A percentile compares a stretch with the other conserved stretches of the same genome.
phyloP scores from a whole-genome alignment of 53 echinoderm and acorn worm genomes.

The Arbacia lixula region DNA sequence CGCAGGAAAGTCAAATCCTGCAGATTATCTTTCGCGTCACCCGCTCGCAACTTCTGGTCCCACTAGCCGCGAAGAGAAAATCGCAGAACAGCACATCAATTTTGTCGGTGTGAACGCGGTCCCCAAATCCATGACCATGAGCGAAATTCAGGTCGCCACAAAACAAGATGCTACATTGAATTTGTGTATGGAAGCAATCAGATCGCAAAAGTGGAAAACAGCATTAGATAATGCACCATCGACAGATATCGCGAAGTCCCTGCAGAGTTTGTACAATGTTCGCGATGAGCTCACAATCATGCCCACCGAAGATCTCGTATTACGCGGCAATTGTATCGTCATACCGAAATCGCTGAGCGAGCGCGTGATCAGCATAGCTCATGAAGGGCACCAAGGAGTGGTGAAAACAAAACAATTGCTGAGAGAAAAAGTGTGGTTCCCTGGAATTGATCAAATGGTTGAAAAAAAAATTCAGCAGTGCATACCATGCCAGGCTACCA shows the following conservation, averaged over 20 bases:
- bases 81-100: slow-evolving; percentile 59
- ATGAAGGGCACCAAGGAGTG: slow-evolving; percentile 81
- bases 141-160: slow-evolving; percentile 11
- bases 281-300: slow-evolving; percentile 59
- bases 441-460: slow-evolving; percentile 62
- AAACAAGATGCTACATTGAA: not conserved
- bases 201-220: slow-evolving; percentile 25
- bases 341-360: slow-evolving; percentile 58
- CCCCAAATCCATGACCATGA: slow-evolving; percentile 35
- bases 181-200: slow-evolving; percentile 55
- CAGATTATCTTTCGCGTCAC: slow-evolving; percentile 77
- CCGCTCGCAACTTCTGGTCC: slow-evolving; percentile 4
- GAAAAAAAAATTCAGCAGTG: slow-evolving; percentile 60
- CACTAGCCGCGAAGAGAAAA: slow-evolving; percentile 41
- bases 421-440: slow-evolving; percentile 77
- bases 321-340: slow-evolving; percentile 66
- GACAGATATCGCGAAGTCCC: not conserved
- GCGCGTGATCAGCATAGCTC: slow-evolving; percentile 51
- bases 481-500: slow-evolving; percentile 66
- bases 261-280: slow-evolving; percentile 47
- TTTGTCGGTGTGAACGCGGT: slow-evolving; percentile 59
- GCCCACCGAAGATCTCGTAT: slow-evolving; percentile 42
- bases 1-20: slow-evolving; percentile 64
- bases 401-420: slow-evolving; percentile 68
- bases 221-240: not conserved